phyloP scores from a whole-genome alignment of 2,888 invertebrate genomes.

The Acanthosoma haemorrhoidale region DNA sequence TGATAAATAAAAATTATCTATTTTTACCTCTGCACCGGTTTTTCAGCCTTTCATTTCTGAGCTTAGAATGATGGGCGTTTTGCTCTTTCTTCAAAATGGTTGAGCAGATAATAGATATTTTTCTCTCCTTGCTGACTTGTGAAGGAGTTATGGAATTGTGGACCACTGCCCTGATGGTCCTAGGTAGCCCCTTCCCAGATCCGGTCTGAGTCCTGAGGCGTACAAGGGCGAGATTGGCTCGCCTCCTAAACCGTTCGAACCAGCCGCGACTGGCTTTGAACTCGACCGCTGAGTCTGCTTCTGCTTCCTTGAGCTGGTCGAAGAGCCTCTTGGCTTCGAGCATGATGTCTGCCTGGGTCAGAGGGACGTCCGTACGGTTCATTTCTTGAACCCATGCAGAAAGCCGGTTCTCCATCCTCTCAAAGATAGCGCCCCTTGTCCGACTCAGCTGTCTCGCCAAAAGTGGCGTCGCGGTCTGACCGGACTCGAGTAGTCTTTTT shows the following conservation, averaged over 20 bases:
- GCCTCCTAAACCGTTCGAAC: slow-evolving; percentile 6
- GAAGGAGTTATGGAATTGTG: neutral
- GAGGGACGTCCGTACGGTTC: neutral
- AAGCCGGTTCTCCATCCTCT: neutral
- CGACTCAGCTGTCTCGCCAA: neutral
- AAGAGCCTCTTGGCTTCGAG: neutral
- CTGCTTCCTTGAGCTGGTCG: neutral
- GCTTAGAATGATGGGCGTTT: neutral
- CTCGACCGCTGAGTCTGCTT: neutral
- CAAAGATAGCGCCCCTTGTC: neutral
- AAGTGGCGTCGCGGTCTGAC: neutral
- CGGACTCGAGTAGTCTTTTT: neutral
- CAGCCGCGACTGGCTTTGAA: slow-evolving; percentile 11
- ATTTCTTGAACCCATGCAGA: neutral
- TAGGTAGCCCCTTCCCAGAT: neutral
- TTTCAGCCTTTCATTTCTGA: neutral
- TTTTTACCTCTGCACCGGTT: neutral
- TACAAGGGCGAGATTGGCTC: neutral
- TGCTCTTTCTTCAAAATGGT: neutral
- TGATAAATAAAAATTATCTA: too few species aligned
- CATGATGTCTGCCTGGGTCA: neutral
- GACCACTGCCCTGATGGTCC: neutral
- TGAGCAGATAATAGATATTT: too few species aligned
- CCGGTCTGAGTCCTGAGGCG: neutral
- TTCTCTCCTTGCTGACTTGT: neutral